These are phyloP conservation scores for Lamellibrachia satsuma DNA, from an alignment of 2,888 invertebrate species.

Conservation along the genomic window DNA sequence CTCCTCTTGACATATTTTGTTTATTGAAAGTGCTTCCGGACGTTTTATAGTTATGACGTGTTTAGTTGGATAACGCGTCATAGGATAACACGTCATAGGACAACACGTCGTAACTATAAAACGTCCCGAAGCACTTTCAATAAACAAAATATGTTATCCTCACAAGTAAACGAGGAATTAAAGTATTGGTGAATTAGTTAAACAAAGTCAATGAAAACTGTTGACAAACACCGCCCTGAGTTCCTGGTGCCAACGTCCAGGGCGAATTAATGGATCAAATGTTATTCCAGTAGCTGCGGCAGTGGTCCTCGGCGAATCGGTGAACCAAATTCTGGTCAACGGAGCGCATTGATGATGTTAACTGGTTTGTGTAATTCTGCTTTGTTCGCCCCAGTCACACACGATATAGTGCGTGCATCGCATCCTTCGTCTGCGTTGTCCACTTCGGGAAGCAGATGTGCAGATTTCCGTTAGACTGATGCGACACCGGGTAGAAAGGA, in stretches of 20 bases:
- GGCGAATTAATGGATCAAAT: background rate
- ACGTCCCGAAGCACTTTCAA: too few species aligned
- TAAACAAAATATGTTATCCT: too few species aligned
- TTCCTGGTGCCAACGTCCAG: background rate
- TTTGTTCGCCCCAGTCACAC: background rate
- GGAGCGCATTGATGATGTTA: background rate
- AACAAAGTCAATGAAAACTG: background rate
- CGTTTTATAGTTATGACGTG: too few species aligned
- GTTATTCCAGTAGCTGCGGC: background rate
- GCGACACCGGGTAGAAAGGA: background rate
- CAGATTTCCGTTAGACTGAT: background rate
- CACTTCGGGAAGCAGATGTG: background rate
- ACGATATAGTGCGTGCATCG: background rate
- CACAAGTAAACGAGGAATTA: too few species aligned
- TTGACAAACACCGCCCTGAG: too few species aligned
- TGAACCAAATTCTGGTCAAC: background rate
- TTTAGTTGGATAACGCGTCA: too few species aligned
- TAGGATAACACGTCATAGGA: too few species aligned
- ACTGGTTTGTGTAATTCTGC: background rate
- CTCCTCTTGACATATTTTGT: too few species aligned
- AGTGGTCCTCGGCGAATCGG: background rate
- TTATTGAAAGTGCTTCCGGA: too few species aligned
- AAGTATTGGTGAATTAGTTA: background rate
- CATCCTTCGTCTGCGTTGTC: background rate
- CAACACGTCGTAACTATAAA: too few species aligned